These are phyloP conservation scores for Mimachlamys varia DNA, from an alignment of 2,888 invertebrate species.

Conservation along the genomic window DNA sequence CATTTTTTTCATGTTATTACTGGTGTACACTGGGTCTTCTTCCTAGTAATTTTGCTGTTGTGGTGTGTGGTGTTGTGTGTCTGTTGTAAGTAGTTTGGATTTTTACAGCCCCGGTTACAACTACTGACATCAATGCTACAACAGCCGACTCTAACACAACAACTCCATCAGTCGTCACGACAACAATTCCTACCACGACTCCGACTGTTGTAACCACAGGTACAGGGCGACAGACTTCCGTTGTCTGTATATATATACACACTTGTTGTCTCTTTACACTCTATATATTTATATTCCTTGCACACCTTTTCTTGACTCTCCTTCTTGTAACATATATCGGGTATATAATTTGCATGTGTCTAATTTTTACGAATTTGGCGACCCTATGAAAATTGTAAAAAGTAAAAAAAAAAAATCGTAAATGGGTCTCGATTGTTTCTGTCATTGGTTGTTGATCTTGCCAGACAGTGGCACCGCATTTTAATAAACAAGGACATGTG, in stretches of 20 bases:
- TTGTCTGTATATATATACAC: background rate
- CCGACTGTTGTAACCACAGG: conserved; percentile 40
- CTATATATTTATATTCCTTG: background rate
- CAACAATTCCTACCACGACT: too few relatives aligned
- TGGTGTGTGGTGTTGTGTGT: background rate
- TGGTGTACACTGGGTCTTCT: background rate
- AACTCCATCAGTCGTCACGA: conserved; percentile 42
- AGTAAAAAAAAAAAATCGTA: too few relatives aligned
- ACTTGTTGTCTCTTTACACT: too few relatives aligned
- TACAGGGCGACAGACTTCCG: background rate
- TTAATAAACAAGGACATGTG: too few relatives aligned
- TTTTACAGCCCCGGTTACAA: background rate
- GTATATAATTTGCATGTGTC: too few relatives aligned
- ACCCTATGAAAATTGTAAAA: too few relatives aligned
- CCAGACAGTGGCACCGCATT: too few relatives aligned
- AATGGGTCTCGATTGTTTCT: too few relatives aligned
- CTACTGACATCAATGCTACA: conserved; percentile 44
- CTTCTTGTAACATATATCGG: too few relatives aligned
- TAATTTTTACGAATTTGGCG: too few relatives aligned
- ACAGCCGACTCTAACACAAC: conserved; percentile 28
- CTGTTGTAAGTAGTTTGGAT: conserved; percentile 25
- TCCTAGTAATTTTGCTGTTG: background rate
- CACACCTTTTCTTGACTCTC: background rate
- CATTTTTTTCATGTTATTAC: too few relatives aligned
- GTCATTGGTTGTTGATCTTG: too few relatives aligned